Base-by-base conservation (phyloP, 2,797 vertebrate genomes). In the Danio aesculapii region DNA sequence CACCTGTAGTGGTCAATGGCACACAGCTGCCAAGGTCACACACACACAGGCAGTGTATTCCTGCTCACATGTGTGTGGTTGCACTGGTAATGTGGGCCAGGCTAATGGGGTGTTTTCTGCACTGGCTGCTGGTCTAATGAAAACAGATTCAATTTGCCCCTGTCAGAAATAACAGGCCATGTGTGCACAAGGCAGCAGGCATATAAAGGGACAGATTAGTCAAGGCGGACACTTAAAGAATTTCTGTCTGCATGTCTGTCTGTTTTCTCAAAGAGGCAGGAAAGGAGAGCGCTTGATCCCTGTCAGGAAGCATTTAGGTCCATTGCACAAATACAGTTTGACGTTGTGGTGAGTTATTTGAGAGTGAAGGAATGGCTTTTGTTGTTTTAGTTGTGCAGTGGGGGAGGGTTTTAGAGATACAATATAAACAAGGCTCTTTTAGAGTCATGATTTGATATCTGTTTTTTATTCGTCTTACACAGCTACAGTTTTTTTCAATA, bases 131-230 rank as follows among this genome's bases (percentile, higher is more conserved):
- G 13, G 70, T 69, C 81, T 83, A 83, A 83, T 81, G 68, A 81
- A 83, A 85, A 62, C 63, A 64, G 58, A 76, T 79, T 82, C 14
- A 63, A 44, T 81, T 78, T 72, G 39, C n/a, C 41, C 63, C 53
- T 68, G 62, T 85, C 67, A 77, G 64, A 61, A 82, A 82, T 74
- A 63, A 74, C 63, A 70, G 67, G 47, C 53, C 41, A 43, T 76
- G 59, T 67, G 44, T 70, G 39, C 47, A 44, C 1, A 49, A 63
- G 12, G 55, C 73, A 58, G 41, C 63, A 70, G 41, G 14, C 41
- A n/a, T 70, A 58, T 77, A 81, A 69, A 71, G 52, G 39, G 66
- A 72, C 58, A 75, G 46, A 75, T 71, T 83, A 71, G 58, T 11
- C 6, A 7, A 11, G 57, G 43, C 61, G 43, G 73, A 58, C 41